A percentile compares a stretch with the other conserved stretches of the same genome.
Evolutionary conservation across 2,797 vertebrate species (phyloP).

Genomic region (Gadopsis marmoratus): DNA sequence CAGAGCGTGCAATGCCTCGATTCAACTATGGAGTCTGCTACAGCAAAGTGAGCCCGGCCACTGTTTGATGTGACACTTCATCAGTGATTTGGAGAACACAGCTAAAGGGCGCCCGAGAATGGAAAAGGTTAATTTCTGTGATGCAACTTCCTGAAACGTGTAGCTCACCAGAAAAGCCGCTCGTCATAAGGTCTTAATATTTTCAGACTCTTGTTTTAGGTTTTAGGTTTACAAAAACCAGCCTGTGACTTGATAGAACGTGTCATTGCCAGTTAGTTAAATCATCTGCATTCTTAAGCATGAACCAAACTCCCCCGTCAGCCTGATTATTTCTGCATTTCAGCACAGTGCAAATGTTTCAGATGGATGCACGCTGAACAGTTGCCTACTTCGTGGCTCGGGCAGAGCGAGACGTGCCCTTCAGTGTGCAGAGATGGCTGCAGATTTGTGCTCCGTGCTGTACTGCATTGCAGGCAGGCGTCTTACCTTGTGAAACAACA

Average conservation of each 20-base stretch:
- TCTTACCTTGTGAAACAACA: conserved; percentile 78
- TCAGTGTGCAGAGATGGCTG: conserved; percentile 59
- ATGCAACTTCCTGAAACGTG: conserved; percentile 75
- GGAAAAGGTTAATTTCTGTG: conserved; percentile 52
- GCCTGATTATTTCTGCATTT: conserved; percentile 50
- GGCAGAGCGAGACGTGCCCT: conserved; percentile 52
- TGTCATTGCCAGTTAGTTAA: conserved; percentile 23
- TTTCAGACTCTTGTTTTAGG: conserved; percentile 35
- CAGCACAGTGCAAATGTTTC: conserved; percentile 48
- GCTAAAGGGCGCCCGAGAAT: conserved; percentile 45
- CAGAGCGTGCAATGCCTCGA: conserved; percentile 60
- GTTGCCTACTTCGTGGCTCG: conserved; percentile 35
- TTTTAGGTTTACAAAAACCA: conserved; percentile 33
- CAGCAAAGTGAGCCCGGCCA: conserved; percentile 32
- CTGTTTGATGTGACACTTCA: conserved; percentile 69
- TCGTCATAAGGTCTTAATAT: conserved; percentile 39
- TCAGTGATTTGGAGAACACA: conserved; percentile 48
- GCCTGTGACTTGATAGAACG: conserved; percentile 12
- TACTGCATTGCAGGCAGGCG: conserved; percentile 79
- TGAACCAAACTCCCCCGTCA: conserved; percentile 33
- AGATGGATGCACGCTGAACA: conserved; percentile 58
- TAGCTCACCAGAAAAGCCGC: background rate
- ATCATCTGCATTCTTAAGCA: conserved; percentile 38
- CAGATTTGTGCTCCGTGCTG: conserved; percentile 59
- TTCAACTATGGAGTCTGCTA: conserved; percentile 45